These are phyloP conservation scores for Serinus canaria DNA, from an alignment of 2,113 vertebrate genomes.

Conservation along the genomic window DNA sequence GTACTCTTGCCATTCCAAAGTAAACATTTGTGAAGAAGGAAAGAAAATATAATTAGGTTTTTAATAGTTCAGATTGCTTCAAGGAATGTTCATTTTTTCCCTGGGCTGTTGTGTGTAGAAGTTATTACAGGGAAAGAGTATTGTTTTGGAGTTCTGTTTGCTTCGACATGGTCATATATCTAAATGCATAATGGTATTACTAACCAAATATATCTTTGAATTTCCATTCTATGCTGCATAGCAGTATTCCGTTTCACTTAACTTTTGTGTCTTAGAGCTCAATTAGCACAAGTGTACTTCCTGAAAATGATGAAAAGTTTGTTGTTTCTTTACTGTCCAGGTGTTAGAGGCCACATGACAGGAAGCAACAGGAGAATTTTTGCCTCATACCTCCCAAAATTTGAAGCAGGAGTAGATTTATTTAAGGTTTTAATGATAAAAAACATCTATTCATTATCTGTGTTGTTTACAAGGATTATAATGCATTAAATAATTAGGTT, in stretches of 20 bases:
- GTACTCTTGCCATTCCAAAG: not conserved
- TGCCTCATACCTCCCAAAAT: not conserved
- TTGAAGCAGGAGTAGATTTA: not conserved
- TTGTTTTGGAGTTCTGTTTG: not conserved
- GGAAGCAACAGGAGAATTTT: not conserved
- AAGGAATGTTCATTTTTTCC: not conserved
- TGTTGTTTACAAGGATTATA: not conserved
- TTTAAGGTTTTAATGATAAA: not conserved
- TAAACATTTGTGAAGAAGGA: not conserved
- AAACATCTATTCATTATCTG: not conserved
- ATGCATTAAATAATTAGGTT: not conserved
- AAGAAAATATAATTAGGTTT: not conserved
- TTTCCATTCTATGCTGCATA: not conserved
- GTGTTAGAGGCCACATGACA: not conserved
- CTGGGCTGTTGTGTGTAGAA: not conserved
- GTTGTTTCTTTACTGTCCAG: not conserved
- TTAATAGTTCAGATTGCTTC: not conserved
- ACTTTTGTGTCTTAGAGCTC: not conserved
- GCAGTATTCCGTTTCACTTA: not conserved
- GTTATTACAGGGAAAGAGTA: not conserved
- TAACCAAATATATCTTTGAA: not conserved
- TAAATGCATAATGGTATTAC: not conserved
- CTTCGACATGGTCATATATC: fast-evolving
- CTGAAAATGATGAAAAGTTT: not conserved
- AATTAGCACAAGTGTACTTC: not conserved